A percentile compares a stretch with the other conserved stretches of the same genome.
Conservation (phyloP, 2,113 vertebrate species). For the Crotalus tigris region DNA sequence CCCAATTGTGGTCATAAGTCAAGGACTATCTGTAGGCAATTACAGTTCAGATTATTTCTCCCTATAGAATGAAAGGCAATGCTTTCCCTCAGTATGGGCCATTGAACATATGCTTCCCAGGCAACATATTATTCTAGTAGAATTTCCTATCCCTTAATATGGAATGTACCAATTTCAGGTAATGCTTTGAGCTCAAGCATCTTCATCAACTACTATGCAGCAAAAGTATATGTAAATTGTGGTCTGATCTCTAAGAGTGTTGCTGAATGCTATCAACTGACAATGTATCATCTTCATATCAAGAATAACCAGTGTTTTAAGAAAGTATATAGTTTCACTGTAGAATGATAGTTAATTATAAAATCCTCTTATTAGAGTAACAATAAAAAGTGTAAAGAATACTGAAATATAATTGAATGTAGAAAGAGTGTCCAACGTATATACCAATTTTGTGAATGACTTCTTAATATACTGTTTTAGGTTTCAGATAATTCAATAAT, state of each 20-base stretch:
- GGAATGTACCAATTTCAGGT: not conserved
- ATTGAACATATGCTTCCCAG: not conserved
- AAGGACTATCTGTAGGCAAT: not conserved
- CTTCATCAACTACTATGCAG: not conserved
- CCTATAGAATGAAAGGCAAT: not conserved
- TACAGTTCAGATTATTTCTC: not conserved
- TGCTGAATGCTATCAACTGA: not conserved
- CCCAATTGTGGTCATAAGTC: not conserved
- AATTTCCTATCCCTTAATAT: not conserved
- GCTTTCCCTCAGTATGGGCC: not conserved
- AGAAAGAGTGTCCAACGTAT: not conserved
- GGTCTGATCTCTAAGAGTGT: not conserved
- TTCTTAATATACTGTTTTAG: not conserved
- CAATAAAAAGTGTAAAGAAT: not conserved
- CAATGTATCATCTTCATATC: not conserved
- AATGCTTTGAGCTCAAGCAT: not conserved
- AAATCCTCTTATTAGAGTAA: not conserved
- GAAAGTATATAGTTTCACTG: not conserved
- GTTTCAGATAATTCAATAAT: not conserved
- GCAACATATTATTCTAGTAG: not conserved
- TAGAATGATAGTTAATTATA: not conserved
- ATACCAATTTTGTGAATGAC: not conserved
- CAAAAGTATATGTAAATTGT: not conserved
- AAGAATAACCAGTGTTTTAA: not conserved
- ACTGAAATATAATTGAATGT: not conserved